A percentile compares a stretch with the other conserved stretches of the same genome.
Conservation (phyloP, 1,140 invertebrate species). For the Tyrophagus putrescentiae region DNA sequence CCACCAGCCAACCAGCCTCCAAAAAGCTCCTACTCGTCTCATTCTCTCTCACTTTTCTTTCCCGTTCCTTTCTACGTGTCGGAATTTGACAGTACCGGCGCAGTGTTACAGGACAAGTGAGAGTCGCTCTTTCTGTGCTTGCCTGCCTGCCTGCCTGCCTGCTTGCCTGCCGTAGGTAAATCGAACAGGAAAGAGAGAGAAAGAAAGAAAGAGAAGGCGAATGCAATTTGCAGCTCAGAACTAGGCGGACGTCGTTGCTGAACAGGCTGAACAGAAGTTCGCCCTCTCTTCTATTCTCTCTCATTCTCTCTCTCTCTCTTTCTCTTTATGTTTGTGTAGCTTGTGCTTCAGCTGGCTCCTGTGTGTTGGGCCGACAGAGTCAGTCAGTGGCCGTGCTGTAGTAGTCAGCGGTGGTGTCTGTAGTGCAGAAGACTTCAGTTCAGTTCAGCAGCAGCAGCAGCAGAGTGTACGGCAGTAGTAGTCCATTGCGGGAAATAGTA, state of each 20-base stretch:
- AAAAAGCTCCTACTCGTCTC: constrained; percentile 16
- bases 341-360: no score
- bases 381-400: not conserved
- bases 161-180: not conserved
- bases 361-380: no score
- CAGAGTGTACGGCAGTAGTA: not conserved
- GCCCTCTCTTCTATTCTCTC: not conserved
- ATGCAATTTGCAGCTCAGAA: not conserved
- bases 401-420: not conserved
- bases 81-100: not conserved
- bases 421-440: not conserved
- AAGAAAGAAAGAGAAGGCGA: constrained; percentile 4
- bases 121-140: not conserved
- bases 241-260: not conserved
- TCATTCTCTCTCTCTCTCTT: not conserved
- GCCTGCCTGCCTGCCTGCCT: not conserved
- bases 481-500: not conserved
- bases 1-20: no score
- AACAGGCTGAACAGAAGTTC: not conserved
- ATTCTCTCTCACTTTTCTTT: constrained; percentile 4
- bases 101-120: not conserved
- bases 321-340: not conserved
- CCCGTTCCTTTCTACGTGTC: not conserved
- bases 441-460: not conserved
- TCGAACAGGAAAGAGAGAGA: constrained; percentile 14